These are phyloP conservation scores for Calyptomena viridis DNA, from an alignment of 2,113 vertebrate genomes.

Conservation along the genomic window DNA sequence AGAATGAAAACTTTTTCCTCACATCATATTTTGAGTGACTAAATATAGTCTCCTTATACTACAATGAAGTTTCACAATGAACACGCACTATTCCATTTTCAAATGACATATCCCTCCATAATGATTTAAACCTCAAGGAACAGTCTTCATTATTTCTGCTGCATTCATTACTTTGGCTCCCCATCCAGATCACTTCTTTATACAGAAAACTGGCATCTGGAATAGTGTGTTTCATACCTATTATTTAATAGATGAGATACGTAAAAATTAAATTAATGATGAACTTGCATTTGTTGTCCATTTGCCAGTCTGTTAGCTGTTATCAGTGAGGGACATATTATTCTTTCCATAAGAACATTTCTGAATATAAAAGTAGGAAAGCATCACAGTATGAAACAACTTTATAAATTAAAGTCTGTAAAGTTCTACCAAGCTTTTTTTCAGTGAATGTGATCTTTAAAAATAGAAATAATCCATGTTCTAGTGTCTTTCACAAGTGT, in stretches of 20 bases:
- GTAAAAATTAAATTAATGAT: not conserved
- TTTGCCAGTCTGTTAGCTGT: not conserved
- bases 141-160: not conserved
- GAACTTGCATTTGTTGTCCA: not conserved
- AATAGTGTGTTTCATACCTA: not conserved
- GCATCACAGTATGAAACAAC: not conserved
- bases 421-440: not conserved
- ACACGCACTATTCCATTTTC: not conserved
- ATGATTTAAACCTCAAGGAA: not conserved
- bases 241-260: not conserved
- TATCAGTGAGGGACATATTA: not conserved
- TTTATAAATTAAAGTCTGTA: not conserved
- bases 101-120: not conserved
- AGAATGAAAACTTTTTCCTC: not conserved
- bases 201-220: not conserved
- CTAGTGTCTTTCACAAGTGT: not conserved
- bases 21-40: not conserved
- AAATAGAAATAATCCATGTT: not conserved
- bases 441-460: not conserved
- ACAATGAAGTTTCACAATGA: not conserved
- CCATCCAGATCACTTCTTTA: not conserved
- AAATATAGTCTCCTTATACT: not conserved
- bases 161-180: not conserved
- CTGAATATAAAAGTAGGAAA: not conserved
- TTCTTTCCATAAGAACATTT: not conserved